Percentiles rank a stretch among this genome's conserved stretches.
Conservation (phyloP, 23 tunicate species). For the Ascidia mentula region DNA sequence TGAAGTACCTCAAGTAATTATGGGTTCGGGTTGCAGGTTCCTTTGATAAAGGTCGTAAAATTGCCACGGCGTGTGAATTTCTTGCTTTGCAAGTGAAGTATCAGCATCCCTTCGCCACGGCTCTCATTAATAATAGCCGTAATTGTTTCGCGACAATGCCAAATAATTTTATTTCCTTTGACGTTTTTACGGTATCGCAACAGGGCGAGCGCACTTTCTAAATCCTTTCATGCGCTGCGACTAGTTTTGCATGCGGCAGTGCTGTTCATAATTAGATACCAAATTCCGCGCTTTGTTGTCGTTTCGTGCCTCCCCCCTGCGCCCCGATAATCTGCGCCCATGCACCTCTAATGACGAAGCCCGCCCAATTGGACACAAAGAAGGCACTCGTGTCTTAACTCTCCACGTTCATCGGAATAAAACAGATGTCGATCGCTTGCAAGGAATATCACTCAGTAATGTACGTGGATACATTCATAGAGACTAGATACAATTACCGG, state of each 20-base stretch:
- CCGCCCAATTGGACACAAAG: not conserved
- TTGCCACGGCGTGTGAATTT: not conserved
- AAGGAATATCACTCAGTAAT: too few species aligned
- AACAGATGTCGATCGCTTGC: not conserved
- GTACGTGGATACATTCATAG: too few species aligned
- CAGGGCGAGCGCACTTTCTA: not conserved
- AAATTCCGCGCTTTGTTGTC: constrained; percentile 1
- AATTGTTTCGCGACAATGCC: constrained; percentile 2
- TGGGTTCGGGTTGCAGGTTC: not conserved
- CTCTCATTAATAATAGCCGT: constrained; percentile 4
- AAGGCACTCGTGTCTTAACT: not conserved
- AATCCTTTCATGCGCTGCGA: constrained; percentile 1
- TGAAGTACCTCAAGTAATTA: not conserved
- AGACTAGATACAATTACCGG: too few species aligned
- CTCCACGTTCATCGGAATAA: not conserved
- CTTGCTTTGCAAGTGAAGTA: not conserved
- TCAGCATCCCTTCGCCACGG: not conserved
- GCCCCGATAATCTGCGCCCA: not conserved
- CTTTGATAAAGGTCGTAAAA: not conserved
- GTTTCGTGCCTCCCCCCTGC: not conserved
- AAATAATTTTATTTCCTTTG: constrained; percentile 10
- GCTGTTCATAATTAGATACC: constrained; percentile 7
- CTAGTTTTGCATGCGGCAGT: not conserved
- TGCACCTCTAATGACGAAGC: constrained; percentile 9
- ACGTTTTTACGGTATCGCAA: not conserved